phyloP scores from a whole-genome alignment of 2,888 invertebrate species.

The Stegana nigrithorax region DNA sequence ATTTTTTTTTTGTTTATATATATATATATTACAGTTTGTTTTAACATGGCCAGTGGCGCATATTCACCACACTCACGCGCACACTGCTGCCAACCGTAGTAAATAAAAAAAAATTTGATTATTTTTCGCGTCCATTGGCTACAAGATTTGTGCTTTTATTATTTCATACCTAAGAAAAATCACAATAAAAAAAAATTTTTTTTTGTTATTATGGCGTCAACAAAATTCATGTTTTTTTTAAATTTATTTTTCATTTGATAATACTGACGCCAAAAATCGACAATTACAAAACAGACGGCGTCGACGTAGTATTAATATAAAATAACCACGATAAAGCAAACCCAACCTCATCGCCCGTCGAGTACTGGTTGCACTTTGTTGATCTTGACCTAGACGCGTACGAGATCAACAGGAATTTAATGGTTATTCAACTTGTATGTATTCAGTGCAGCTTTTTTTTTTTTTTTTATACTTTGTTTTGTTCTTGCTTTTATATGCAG shows the following conservation, averaged over 20 bases:
- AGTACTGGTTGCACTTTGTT: conserved; percentile 22
- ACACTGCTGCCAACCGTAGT: conserved; percentile 8
- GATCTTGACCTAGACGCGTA: conserved; percentile 58
- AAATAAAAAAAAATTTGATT: too few species aligned
- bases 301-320: not conserved
- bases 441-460: not conserved
- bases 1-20: too few species aligned
- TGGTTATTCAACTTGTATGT: conserved; percentile 60
- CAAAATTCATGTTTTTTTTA: conserved; percentile 1
- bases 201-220: not conserved
- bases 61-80: not conserved
- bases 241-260: not conserved
- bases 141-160: not conserved
- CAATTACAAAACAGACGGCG: not conserved
- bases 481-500: conserved; percentile 9
- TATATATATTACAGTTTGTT: too few species aligned
- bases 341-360: not conserved
- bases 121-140: not conserved
- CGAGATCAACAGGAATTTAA: conserved; percentile 46
- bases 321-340: not conserved
- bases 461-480: conserved; percentile 9
- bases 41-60: not conserved
- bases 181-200: not conserved
- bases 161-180: conserved; percentile 9
- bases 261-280: conserved; percentile 2